Base-by-base conservation (phyloP, 2,888 invertebrate species). In the Folsomia manolachei region DNA sequence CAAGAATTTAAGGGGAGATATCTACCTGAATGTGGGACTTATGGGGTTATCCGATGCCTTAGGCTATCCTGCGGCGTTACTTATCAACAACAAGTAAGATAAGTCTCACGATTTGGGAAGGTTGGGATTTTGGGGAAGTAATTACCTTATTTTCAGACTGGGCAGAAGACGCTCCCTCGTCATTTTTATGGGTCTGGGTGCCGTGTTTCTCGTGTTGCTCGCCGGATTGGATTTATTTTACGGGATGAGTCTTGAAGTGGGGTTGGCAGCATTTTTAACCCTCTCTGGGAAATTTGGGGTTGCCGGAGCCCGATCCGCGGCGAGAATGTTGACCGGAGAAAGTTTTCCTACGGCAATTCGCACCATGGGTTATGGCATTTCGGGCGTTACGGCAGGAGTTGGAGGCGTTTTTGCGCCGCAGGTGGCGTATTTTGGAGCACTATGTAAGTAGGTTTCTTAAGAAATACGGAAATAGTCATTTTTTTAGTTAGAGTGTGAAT, bases 341-440 rank as follows among this genome's bases (percentile, higher is more conserved):
- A 75, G 75, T 1, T 78, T 73, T 53, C 78, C 78, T 1, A 78
- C 78, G 1, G 39, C 71, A 2, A 72, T 78, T 24, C 52, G 78
- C 27, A 76, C 77, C 0, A 79, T 75, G 72, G 77, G 78, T 11
- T 75, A 75, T 62, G 78, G 75, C 52, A 73, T 79, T 51, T 69
- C 75, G 0, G 74, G 75, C 4, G 63, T 72, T 11, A 71, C 73
- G 1, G 77, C 77, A 11, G 77, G 75, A 2, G n/a, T 78, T 19
- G 78, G 74, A 2, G 77, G 75, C 23, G 77, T 78, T 52, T n/a
- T 78, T 25, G 72, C 78, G 7, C 78, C 78, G 9, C 78, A 78
- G 69, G 68, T 78, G 18, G 76, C 75, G 0, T 77, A 68, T 68
- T 69, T 78, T 53, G 78, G 78, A 18, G 64, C 75, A 27, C 18